Evolutionary conservation across 2,113 vertebrate genomes (phyloP), one percentile per base, ranked within the genome.

Genomic region (Gavia stellata): DNA sequence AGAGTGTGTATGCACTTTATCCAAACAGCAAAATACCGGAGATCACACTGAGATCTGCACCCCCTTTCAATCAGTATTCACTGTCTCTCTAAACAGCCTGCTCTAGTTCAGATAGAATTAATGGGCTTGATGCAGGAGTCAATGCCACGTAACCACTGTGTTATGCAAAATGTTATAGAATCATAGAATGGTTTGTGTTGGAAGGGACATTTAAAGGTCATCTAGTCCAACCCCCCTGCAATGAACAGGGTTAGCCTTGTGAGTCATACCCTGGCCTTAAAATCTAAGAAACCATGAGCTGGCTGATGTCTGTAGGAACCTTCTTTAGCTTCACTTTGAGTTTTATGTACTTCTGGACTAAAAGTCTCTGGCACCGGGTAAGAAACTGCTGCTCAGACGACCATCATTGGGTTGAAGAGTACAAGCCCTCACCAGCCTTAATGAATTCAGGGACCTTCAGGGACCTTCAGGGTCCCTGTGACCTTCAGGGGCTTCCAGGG

Each of bases 161-260:
- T 61, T 52, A 72, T 88, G 74, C 2, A 79, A 44, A 56, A 61
- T 15, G 17, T 62, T 82, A 65, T 4, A 81, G 18, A 92, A 86
- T 73, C 14, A 7, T 11, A 7, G 68, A 79, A 91, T 15, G 6
- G 12, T 45, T 85, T 70, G 65, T 3, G 15, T 38, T 92, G 28
- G 45, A 95, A 94, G 3, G 24, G 34, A 82, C 50, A 11, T 88
- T 92, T 93, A 82, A 92, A 96, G 79, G 79, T 75, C 74, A 79
- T 29, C 50, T 36, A 66, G 19, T 78, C 72, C 78, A 74, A n/a
- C 16, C 13, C 3, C 49, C 9, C 45, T 75, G 28, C 19, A 62
- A 67, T 33, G 31, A 71, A 5, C 59, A 84, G 75, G 9, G 29
- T 63, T 80, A 53, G 28, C 47, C 26, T 70, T 38, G 34, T 92